A percentile compares a stretch with the other conserved stretches of the same genome.
Conservation (phyloP, 1,140 invertebrate species). For the Cyrtorhinus lividipennis region DNA sequence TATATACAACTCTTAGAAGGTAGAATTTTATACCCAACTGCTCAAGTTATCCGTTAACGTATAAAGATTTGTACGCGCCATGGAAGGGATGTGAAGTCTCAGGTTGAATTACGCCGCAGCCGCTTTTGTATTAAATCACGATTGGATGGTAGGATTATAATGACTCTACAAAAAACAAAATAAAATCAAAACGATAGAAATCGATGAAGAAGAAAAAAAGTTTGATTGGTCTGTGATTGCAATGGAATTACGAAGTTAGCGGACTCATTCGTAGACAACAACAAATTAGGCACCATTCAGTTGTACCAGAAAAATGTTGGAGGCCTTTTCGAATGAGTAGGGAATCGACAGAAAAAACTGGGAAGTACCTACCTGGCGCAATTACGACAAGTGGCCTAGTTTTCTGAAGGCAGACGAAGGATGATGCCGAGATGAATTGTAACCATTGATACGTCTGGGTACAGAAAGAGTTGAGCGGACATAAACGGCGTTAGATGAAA, state of each 20-base stretch:
- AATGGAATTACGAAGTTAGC: background rate
- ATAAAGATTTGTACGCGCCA: no score
- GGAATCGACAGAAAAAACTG: background rate
- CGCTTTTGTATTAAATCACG: no score
- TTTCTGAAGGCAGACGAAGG: background rate
- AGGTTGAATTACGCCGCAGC: no score
- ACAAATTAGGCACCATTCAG: background rate
- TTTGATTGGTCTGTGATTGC: background rate
- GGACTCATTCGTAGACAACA: background rate
- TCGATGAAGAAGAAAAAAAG: no score
- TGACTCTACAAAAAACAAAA: no score
- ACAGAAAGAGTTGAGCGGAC: background rate
- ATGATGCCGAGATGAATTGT: background rate
- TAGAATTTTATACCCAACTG: no score
- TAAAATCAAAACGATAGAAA: no score
- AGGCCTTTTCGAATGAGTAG: background rate
- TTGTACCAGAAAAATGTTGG: background rate
- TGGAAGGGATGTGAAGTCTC: no score
- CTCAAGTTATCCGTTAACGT: no score
- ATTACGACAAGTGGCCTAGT: background rate
- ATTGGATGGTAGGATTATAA: no score
- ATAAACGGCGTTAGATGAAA: background rate
- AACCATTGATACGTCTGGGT: background rate
- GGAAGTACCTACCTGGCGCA: background rate
- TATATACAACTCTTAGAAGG: no score